Evolutionary conservation across 2,888 invertebrate species (phyloP), one percentile per base, ranked within the genome.

Genomic region (Chrysotoxum bicinctum): DNA sequence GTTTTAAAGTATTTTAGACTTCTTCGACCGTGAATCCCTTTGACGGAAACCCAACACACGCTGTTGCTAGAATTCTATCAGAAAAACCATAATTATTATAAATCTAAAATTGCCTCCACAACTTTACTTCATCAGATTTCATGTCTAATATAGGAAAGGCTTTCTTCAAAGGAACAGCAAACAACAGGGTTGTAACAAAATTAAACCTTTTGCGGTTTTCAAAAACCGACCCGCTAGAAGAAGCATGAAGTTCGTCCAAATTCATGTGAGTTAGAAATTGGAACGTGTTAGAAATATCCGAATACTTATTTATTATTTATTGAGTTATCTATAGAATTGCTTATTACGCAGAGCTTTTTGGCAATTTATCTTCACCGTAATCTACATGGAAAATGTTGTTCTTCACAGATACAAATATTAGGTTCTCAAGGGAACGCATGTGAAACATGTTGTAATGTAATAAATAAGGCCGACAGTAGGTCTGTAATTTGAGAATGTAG

Each of bases 271-370:
- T 21, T 32, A 26, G 37, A 54, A 74, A 60, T 72, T 76, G 68
- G 72, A 68, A 81, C 76, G 81, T 85, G 85, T 76, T 73, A 80
- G 81, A 80, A 81, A 76, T 81, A 66, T 72, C 73, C 62, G 56
- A 80, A 76, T 69, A 62, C 62, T 76, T 81, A 80, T 81, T 81
- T 84, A 84, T 84, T 84, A 84, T 84, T 84, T 76, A 80, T 85
- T 80, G 85, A 85, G 73, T 85, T 81, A 80, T 80, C 80, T 85
- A 76, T 80, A 73, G 85, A 76, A 80, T 72, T 76, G 81, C 85
- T 85, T 85, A 85, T 85, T 81, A 76, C 76, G 58, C 68, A 62
- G 62, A 76, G 73, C 81, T 75, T 83, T 72, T 76, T 54, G 26
- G 75, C 81, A 85, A 85, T 85, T 64, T 85, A 85, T 81, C 85